Evolutionary conservation across 2,888 invertebrate genomes (phyloP), one percentile per base, ranked within the genome.

Genomic region (Melipona bicolor): DNA sequence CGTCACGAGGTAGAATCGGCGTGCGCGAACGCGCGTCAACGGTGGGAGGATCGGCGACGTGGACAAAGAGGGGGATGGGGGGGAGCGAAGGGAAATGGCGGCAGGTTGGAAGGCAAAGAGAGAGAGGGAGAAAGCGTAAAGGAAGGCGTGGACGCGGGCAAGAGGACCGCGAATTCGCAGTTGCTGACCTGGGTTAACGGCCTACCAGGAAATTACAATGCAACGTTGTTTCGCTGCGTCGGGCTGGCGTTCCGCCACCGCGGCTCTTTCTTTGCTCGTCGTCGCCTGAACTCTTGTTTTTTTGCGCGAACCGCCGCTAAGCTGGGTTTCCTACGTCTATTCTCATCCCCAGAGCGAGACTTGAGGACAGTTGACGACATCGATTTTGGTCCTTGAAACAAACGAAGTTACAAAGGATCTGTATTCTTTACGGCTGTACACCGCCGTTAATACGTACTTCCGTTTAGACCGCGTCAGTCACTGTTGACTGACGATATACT

Each of bases 181-280:
- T 92, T 91, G 89, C 92, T 91, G 92, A 92, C 92, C 92, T 92
- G 90, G 92, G 92, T 92, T 92, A 92, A 92, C 91, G 92, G 90
- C 92, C 92, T 89, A 87, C 87, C 88, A 82, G 80, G 50, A 86
- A 88, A 87, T 43, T 87, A 91, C 92, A 90, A 92, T 90, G 90
- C 90, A 90, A 91, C 91, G 89, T 91, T 92, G 90, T 92, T 90
- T 90, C 87, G 90, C 87, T 89, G 82, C 43, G 43, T 9, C 9
- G 43, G 43, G 89, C 87, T 88, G 77, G 86, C 85, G 89, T 89
- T 90, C 89, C 92, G 88, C 89, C 87, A 89, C 83, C 86, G 85
- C 81, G 84, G 52, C 71, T 84, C 76, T 62, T 68, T 62, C 80
- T 76, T 76, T 76, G 59, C 67, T n/a, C 15, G 56, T 13, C 56